Evolutionary conservation across 2,888 invertebrate genomes (phyloP).

Genomic region (Volucella inanis): DNA sequence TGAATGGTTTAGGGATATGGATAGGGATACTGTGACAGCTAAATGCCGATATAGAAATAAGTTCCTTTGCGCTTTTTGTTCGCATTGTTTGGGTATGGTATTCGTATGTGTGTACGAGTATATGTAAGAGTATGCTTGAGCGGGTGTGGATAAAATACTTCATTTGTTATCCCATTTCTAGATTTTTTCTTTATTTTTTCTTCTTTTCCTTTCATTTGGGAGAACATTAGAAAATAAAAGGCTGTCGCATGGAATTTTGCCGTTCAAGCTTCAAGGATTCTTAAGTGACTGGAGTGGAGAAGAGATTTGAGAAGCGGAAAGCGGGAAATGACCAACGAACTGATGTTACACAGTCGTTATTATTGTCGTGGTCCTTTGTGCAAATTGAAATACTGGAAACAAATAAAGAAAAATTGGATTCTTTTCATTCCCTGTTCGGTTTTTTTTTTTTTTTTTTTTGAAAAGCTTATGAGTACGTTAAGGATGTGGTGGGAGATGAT

Average conservation of each 20-base stretch:
- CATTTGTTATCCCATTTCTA: conserved; percentile 59
- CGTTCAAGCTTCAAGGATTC: conserved; percentile 18
- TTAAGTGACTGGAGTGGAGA: conserved; percentile 46
- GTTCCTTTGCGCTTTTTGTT: conserved; percentile 49
- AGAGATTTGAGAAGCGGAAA: conserved; percentile 5
- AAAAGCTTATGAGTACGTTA: neutral
- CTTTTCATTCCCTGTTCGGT: conserved; percentile 31
- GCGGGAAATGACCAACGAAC: conserved; percentile 46
- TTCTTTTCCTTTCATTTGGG: conserved; percentile 44
- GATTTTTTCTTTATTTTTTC: conserved; percentile 18
- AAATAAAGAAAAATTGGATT: conserved; percentile 68
- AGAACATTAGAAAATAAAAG: conserved; percentile 64
- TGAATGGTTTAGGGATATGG: conserved; percentile 40
- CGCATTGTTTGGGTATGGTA: neutral
- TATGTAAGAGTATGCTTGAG: neutral
- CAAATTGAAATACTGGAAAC: conserved; percentile 73
- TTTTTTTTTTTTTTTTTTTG: conserved; percentile 11
- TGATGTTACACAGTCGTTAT: conserved; percentile 65
- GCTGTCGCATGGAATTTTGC: conserved; percentile 51
- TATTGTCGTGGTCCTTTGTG: conserved; percentile 73
- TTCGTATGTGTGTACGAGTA: neutral
- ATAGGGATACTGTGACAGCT: conserved; percentile 65
- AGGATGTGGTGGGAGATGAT: conserved; percentile 3
- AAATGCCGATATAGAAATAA: conserved; percentile 66
- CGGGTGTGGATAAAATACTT: conserved; percentile 41